Conservation (phyloP, 1,140 invertebrate genomes). For the Neodiprion lecontei region DNA sequence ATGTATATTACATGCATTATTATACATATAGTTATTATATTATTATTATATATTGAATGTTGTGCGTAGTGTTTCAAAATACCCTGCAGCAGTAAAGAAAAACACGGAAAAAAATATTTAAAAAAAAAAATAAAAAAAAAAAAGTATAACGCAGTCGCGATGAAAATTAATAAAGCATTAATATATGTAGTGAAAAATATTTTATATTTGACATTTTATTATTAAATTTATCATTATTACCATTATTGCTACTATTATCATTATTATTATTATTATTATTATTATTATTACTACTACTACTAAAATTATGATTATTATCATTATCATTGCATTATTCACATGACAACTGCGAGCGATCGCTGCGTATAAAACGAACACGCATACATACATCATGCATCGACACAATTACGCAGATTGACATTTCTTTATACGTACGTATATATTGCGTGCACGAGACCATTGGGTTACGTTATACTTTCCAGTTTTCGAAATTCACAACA, state of each 20-base stretch:
- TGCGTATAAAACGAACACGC: neutral
- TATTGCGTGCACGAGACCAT: no score
- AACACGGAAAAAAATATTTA: conserved; percentile 23
- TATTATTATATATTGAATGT: conserved; percentile 55
- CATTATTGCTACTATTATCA: conserved; percentile 15
- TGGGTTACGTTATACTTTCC: no score
- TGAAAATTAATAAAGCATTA: conserved; percentile 23
- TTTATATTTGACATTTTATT: conserved; percentile 54
- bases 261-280: conserved; percentile 29
- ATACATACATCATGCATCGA: no score
- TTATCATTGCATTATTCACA: neutral
- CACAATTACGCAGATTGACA: neutral
- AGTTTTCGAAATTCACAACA: no score
- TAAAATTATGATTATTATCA: conserved; percentile 15
- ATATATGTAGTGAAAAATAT: conserved; percentile 52
- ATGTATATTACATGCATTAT: conserved; percentile 46
- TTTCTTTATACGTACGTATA: neutral
- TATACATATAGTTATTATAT: conserved; percentile 43
- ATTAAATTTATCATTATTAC: conserved; percentile 22
- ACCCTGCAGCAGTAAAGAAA: conserved; percentile 28
- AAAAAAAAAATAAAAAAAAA: conserved; percentile 25
- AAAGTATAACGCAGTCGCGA: conserved; percentile 11
- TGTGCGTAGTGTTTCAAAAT: conserved; percentile 54
- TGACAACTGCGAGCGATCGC: neutral
- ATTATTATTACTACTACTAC: conserved; percentile 18